Evolutionary conservation across 30 jellyfish, hydroid and myxozoan species (phyloP), one percentile per base, ranked within the genome.

Genomic region (Hydractinia echinata): DNA sequence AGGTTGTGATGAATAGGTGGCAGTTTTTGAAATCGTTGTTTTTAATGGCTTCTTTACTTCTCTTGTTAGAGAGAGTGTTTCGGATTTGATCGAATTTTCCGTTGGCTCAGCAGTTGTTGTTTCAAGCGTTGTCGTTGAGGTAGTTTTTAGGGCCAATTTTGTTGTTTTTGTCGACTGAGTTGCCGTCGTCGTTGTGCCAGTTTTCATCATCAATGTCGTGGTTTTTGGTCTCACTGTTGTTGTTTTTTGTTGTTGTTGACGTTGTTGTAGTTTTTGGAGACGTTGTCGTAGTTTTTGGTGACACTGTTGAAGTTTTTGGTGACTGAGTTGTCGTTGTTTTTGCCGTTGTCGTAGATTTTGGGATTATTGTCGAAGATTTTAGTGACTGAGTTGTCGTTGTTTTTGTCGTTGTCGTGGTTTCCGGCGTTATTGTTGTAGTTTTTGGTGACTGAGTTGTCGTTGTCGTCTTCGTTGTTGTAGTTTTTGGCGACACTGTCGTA

Each of bases 381-480:
- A 6, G 0, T 13, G 7, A 8, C 39, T 44, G 19, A 44, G 74
- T 64, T 64, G 74, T 64, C 8, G 16, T 13, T 7, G 16, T 64
- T 5, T 6, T 64, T 7, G 18, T 7, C 10, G 7, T 13, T 51
- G 4, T 64, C 7, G 74, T 64, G 0, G 74, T 6, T 64, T 13
- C 4, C 2, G 74, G 15, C 69, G 69, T 0, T 11, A 16, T 0
- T 58, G 69, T 58, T 2, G 69, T 0, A 58, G 19, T 13, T 13
- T 58, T 16, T 13, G 69, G 0, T 58, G 3, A 58, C 19, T 13
- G 15, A 58, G 69, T 11, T 58, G 69, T 11, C 3, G 69, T 58
- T 58, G 69, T 58, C 69, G 69, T 58, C 44, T 30, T 30, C 69
- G 69, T 58, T 58, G 15, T 16, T 58, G 69, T 58, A 13, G 69